These are phyloP conservation scores for Aplysina aerophoba DNA, from an alignment of 37 sponge, comb jelly and placozoan genomes.

Conservation along the genomic window DNA sequence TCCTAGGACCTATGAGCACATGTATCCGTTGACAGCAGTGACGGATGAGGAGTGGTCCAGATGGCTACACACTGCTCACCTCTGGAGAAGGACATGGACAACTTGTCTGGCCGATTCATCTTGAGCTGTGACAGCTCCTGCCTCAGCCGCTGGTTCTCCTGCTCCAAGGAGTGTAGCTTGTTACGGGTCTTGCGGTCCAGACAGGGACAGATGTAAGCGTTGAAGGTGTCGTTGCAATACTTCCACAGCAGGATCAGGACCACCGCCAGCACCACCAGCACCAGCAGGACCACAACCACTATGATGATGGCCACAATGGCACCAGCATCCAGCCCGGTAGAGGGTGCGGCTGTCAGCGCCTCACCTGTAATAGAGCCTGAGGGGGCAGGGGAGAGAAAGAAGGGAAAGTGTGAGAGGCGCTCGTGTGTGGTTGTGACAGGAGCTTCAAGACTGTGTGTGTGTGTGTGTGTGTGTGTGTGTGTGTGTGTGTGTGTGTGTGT, in stretches of 20 bases:
- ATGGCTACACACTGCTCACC: background rate
- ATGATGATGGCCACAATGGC: conserved; percentile 13
- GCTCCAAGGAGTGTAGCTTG: conserved; percentile 60
- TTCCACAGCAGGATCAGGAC: conserved; percentile 63
- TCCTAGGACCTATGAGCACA: too few species aligned
- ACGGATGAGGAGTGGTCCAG: too few species aligned
- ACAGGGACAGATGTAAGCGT: conserved; percentile 62
- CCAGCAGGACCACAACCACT: background rate
- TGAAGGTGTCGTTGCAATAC: conserved; percentile 60
- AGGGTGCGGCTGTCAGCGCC: background rate
- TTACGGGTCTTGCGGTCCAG: conserved; percentile 11
- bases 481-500: too few species aligned
- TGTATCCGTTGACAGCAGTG: too few species aligned
- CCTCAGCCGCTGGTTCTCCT: conserved; percentile 75
- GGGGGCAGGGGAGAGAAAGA: too few species aligned
- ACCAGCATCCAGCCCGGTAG: background rate
- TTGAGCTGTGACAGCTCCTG: conserved; percentile 69
- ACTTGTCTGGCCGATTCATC: background rate
- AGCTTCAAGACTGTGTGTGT: too few species aligned
- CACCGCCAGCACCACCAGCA: conserved; percentile 30
- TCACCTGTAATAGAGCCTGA: conserved; percentile 21
- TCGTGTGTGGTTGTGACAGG: too few species aligned
- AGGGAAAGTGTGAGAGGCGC: too few species aligned
- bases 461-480: too few species aligned
- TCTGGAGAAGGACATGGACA: background rate